Percentiles rank a stretch among this genome's conserved stretches.
These are phyloP conservation scores for Vannuccia rotundouncinata DNA, from an alignment of 2,888 invertebrate species.

Conservation along the genomic window DNA sequence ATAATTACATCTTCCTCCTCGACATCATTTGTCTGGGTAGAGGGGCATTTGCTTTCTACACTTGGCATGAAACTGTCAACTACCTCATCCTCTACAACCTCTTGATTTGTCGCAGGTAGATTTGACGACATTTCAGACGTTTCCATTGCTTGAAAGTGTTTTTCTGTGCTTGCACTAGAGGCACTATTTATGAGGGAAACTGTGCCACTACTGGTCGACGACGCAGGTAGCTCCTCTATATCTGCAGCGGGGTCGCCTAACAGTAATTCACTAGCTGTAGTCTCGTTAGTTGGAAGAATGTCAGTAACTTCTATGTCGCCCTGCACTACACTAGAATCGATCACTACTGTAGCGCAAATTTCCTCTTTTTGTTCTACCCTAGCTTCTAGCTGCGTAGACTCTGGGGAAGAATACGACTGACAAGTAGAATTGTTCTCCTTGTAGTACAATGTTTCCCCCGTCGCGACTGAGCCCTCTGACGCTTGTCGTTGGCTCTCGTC, in stretches of 20 bases:
- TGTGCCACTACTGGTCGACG: background rate
- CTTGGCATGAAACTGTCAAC: background rate
- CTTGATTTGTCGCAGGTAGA: background rate
- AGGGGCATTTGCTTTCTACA: background rate
- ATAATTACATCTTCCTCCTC: background rate
- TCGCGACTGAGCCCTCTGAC: background rate
- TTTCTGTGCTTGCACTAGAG: background rate
- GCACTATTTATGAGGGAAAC: background rate
- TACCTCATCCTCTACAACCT: background rate
- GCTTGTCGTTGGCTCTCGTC: background rate
- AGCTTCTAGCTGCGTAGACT: background rate
- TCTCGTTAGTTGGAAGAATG: background rate
- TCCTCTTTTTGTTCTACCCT: background rate
- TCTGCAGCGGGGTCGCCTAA: background rate
- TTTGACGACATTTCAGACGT: background rate
- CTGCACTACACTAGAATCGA: background rate
- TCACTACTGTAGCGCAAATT: background rate
- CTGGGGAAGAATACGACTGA: background rate
- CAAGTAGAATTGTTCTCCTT: slow-evolving; percentile 10
- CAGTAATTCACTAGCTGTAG: background rate
- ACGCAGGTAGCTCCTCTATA: no score
- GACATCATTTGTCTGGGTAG: background rate
- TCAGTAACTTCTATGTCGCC: background rate
- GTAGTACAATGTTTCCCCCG: background rate
- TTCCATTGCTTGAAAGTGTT: background rate